Evolutionary conservation across 2,113 vertebrate genomes (phyloP).

Genomic region (Cyanoderma ruficeps): DNA sequence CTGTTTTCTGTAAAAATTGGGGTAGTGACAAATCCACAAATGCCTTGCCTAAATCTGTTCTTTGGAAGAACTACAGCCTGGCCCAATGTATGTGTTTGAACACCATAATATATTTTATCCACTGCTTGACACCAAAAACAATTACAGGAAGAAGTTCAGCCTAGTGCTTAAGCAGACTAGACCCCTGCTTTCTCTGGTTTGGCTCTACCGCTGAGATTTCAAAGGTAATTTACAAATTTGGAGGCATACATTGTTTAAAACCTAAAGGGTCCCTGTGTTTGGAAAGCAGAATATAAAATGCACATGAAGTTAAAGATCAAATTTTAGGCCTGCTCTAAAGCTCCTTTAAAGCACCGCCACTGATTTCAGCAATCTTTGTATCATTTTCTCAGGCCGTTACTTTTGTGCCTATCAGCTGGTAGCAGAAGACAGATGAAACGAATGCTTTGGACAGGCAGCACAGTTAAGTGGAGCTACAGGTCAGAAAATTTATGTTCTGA

Average conservation of each 20-base stretch:
- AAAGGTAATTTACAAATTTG: not conserved
- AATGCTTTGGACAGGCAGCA: not conserved
- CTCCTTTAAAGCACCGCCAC: not conserved
- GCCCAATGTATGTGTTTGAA: not conserved
- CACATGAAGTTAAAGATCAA: not conserved
- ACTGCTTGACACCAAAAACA: not conserved
- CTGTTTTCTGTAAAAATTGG: not conserved
- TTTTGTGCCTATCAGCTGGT: not conserved
- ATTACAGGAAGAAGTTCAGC: not conserved
- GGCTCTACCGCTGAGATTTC: not conserved
- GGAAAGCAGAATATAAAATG: not conserved
- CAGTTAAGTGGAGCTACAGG: constrained; percentile 3
- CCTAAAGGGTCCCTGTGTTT: not conserved
- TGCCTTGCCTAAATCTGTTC: not conserved
- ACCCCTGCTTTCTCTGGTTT: not conserved
- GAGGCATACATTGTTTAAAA: not conserved
- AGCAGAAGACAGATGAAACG: not conserved
- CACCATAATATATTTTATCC: not conserved
- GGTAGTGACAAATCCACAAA: not conserved
- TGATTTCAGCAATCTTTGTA: not conserved
- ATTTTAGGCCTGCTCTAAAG: not conserved
- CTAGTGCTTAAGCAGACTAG: not conserved
- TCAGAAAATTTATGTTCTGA: constrained; percentile 19
- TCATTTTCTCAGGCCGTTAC: not conserved
- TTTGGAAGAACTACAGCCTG: not conserved